Percentiles rank a stretch among this genome's conserved stretches.
These are phyloP conservation scores for Lasioglossum lativentre DNA, from an alignment of 2,888 invertebrate species.

Conservation along the genomic window DNA sequence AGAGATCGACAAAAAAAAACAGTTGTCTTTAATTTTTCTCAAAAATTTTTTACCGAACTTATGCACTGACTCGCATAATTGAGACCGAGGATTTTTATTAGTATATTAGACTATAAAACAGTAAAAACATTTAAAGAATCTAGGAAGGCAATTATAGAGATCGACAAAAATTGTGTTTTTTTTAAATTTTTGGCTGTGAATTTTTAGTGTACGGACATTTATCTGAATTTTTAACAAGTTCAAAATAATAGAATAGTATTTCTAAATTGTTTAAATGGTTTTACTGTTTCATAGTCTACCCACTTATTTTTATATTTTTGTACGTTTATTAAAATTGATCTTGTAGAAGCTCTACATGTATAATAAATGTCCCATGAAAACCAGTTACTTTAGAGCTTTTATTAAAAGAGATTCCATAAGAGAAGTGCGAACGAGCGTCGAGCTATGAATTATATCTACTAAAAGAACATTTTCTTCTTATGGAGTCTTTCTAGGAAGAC, in stretches of 20 bases:
- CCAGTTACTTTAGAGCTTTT: neutral
- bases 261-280: too few relatives aligned
- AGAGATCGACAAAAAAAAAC: neutral
- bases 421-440: neutral
- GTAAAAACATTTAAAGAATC: neutral
- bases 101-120: neutral
- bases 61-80: too few relatives aligned
- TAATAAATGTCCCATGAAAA: neutral
- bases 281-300: too few relatives aligned
- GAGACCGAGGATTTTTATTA: too few relatives aligned
- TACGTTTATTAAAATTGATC: neutral
- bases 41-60: too few relatives aligned
- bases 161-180: too few relatives aligned
- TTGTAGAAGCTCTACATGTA: neutral
- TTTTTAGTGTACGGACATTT: too few relatives aligned
- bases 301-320: neutral
- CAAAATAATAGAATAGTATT: neutral
- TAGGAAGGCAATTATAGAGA: too few relatives aligned
- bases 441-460: neutral
- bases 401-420: neutral
- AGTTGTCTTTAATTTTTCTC: neutral
- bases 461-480: neutral
- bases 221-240: too few relatives aligned
- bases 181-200: too few relatives aligned
- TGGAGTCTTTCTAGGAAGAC: neutral